phyloP scores from a whole-genome alignment of 1,140 invertebrate species.

The Calephelis virginiensis region DNA sequence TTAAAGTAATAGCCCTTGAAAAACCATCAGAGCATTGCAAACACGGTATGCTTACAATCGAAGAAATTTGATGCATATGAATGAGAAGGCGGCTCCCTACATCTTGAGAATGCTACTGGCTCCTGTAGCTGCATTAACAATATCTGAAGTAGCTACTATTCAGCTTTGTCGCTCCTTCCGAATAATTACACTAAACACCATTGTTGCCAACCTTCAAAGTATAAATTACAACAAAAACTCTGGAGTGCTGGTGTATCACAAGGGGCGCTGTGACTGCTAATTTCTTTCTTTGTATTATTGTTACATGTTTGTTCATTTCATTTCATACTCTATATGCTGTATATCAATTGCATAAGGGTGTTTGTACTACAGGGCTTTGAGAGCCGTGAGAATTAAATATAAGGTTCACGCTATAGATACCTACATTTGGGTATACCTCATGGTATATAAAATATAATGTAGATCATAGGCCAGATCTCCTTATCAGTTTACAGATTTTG shows the following conservation, averaged over 20 bases:
- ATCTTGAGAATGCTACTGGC: conserved; percentile 58
- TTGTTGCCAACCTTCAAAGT: conserved; percentile 51
- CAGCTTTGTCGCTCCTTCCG: conserved; percentile 65
- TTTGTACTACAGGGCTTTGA: conserved; percentile 43
- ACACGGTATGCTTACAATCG: too few species aligned
- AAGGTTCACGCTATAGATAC: background rate
- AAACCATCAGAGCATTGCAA: too few species aligned
- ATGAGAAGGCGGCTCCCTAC: conserved; percentile 57
- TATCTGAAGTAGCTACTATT: conserved; percentile 60
- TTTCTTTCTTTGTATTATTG: conserved; percentile 61
- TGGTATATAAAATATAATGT: too few species aligned
- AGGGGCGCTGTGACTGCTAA: conserved; percentile 63
- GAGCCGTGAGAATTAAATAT: conserved; percentile 61
- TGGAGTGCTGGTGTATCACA: conserved; percentile 37
- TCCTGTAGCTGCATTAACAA: conserved; percentile 53
- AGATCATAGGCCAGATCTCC: too few species aligned
- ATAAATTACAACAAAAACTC: conserved; percentile 71
- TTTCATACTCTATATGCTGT: conserved; percentile 23
- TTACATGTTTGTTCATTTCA: conserved; percentile 49
- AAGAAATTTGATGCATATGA: conserved; percentile 61
- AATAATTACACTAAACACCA: conserved; percentile 68
- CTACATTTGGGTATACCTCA: too few species aligned
- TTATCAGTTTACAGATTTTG: too few species aligned
- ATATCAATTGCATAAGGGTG: conserved; percentile 40
- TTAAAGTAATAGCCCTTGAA: too few species aligned